Evolutionary conservation across 2,113 vertebrate species (phyloP).

Genomic region (Corydoras maculifer): DNA sequence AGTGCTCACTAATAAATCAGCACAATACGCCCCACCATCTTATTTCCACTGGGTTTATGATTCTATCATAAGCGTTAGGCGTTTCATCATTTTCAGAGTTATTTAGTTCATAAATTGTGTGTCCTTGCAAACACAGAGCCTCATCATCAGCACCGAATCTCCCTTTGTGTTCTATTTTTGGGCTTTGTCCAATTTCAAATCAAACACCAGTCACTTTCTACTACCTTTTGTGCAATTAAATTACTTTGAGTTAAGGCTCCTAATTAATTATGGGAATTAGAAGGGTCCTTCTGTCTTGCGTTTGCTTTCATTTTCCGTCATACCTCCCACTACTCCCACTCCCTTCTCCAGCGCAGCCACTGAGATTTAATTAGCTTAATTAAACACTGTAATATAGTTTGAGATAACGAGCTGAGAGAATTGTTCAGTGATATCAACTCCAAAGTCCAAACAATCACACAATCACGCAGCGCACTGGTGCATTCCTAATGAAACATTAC

Average conservation of each 20-base stretch:
- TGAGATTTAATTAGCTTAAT: slow-evolving; percentile 37
- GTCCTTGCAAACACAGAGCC: not conserved
- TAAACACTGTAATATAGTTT: slow-evolving; percentile 38
- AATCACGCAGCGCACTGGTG: slow-evolving; percentile 23
- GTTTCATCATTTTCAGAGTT: too few relatives aligned
- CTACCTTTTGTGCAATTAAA: slow-evolving; percentile 12
- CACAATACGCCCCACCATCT: too few relatives aligned
- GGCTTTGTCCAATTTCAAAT: slow-evolving; percentile 4
- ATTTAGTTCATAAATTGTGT: too few relatives aligned
- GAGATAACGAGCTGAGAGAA: slow-evolving; percentile 33
- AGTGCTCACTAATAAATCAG: too few relatives aligned
- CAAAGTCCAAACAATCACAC: slow-evolving; percentile 29
- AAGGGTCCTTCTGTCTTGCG: not conserved
- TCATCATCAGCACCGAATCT: not conserved
- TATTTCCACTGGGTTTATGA: too few relatives aligned
- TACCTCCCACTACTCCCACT: slow-evolving; percentile 20
- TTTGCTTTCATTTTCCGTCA: slow-evolving; percentile 5
- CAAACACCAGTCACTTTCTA: not conserved
- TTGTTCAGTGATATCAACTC: slow-evolving; percentile 30
- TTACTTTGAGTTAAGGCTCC: slow-evolving; percentile 10
- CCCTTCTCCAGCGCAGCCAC: slow-evolving; percentile 13
- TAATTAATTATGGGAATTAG: slow-evolving; percentile 33
- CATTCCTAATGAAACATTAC: slow-evolving; percentile 29
- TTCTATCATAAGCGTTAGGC: too few relatives aligned
- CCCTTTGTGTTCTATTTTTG: slow-evolving; percentile 2